phyloP scores from a whole-genome alignment of 1,140 invertebrate species.

The Mylabris phalerata region DNA sequence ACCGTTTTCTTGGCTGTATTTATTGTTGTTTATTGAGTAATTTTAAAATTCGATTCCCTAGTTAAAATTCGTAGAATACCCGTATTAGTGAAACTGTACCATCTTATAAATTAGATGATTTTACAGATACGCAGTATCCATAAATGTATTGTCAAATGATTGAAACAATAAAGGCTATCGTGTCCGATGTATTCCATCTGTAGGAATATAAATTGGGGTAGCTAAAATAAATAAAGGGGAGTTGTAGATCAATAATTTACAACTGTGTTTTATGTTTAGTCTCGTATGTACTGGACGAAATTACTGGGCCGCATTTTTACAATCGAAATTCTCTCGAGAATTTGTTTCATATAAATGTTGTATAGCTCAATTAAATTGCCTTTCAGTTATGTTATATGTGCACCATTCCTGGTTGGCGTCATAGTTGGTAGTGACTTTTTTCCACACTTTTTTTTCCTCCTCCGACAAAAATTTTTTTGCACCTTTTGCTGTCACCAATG shows the following conservation, averaged over 20 bases:
- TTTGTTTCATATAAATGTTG: slow-evolving; percentile 37
- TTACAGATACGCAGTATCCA: no score
- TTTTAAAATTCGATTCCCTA: no score
- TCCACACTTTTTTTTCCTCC: neutral
- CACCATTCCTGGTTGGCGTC: slow-evolving; percentile 15
- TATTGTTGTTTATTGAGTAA: no score
- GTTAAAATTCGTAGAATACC: no score
- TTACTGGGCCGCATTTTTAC: slow-evolving; percentile 36
- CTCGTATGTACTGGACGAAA: slow-evolving; percentile 34
- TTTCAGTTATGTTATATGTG: slow-evolving; percentile 19
- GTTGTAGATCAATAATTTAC: slow-evolving; percentile 39
- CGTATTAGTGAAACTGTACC: no score
- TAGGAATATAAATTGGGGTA: slow-evolving; percentile 38
- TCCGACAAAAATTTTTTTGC: no score
- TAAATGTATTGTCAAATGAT: no score
- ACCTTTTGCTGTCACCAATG: no score
- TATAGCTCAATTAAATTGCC: slow-evolving; percentile 32
- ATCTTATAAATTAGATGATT: no score
- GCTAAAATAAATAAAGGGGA: slow-evolving; percentile 40
- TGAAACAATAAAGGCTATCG: neutral
- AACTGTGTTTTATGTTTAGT: slow-evolving; percentile 35
- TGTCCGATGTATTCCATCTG: slow-evolving; percentile 22
- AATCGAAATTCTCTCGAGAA: slow-evolving; percentile 36
- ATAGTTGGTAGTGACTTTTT: slow-evolving; percentile 7
- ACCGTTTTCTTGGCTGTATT: no score